Percentiles rank a stretch among this genome's conserved stretches.
phyloP scores from a whole-genome alignment of 2,797 vertebrate species.

The Bovichtus variegatus region DNA sequence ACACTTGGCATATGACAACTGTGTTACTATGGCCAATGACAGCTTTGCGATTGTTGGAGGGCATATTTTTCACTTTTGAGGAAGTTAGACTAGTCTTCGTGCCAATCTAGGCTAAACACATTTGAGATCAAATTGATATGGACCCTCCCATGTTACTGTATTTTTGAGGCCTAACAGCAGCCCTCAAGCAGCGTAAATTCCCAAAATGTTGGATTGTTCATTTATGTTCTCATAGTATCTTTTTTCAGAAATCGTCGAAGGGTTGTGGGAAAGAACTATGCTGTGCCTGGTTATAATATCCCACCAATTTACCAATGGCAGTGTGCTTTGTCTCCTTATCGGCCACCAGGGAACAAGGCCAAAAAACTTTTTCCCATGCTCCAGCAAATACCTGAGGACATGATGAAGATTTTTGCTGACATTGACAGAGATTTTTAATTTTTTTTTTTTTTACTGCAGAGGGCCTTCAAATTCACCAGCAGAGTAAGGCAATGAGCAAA shows the following conservation, averaged over 20 bases:
- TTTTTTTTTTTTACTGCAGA: neutral
- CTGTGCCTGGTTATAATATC: neutral
- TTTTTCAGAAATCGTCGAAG: neutral
- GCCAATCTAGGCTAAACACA: neutral
- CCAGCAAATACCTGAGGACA: conserved; percentile 5
- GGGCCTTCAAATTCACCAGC: neutral
- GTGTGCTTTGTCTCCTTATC: neutral
- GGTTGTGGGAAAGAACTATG: neutral
- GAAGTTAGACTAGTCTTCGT: neutral
- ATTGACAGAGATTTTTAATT: neutral
- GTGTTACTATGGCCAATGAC: neutral
- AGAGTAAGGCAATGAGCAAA: neutral
- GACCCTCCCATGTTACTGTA: neutral
- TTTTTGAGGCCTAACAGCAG: neutral
- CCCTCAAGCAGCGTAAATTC: neutral
- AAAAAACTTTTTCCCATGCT: neutral
- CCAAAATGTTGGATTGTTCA: neutral
- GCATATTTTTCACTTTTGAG: neutral
- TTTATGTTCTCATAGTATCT: neutral
- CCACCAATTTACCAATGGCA: neutral
- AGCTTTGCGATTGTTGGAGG: neutral
- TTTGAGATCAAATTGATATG: neutral
- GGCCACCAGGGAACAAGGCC: neutral
- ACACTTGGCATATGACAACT: neutral
- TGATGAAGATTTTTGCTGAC: conserved; percentile 19